These are phyloP conservation scores for Gymnogyps californianus DNA, from an alignment of 2,113 vertebrate genomes.

Conservation along the genomic window DNA sequence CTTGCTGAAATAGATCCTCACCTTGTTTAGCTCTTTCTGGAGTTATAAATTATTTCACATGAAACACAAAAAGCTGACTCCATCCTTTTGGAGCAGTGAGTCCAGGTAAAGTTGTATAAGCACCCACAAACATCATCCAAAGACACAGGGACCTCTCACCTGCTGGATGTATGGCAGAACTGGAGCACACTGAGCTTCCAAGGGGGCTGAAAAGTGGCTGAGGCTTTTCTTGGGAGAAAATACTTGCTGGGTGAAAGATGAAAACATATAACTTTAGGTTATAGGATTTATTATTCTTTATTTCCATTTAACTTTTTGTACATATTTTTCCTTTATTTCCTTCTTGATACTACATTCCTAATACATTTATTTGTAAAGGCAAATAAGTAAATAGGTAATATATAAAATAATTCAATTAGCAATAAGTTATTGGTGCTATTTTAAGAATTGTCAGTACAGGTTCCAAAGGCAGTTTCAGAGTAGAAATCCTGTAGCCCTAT, in stretches of 20 bases:
- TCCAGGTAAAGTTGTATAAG: not conserved
- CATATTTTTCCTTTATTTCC: not conserved
- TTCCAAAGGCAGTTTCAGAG: not conserved
- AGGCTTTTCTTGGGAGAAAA: not conserved
- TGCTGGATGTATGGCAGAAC: not conserved
- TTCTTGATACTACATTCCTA: not conserved
- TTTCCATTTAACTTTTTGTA: not conserved
- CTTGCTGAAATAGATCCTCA: not conserved
- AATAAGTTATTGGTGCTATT: not conserved
- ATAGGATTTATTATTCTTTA: not conserved
- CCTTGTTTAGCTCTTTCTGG: not conserved
- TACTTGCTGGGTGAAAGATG: not conserved
- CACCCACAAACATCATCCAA: not conserved
- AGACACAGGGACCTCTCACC: not conserved
- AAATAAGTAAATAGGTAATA: not conserved
- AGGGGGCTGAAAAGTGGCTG: not conserved
- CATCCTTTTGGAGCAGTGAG: not conserved
- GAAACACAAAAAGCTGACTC: not conserved
- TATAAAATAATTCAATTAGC: not conserved
- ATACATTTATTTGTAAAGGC: not conserved
- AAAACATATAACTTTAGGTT: not conserved
- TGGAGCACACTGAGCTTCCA: not conserved
- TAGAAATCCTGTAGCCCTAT: not conserved
- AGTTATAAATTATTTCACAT: not conserved
- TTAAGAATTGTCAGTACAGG: not conserved